A percentile compares a stretch with the other conserved stretches of the same genome.
These are phyloP conservation scores for Eurytoma adleriae DNA, from an alignment of 2,888 invertebrate genomes.

Conservation along the genomic window DNA sequence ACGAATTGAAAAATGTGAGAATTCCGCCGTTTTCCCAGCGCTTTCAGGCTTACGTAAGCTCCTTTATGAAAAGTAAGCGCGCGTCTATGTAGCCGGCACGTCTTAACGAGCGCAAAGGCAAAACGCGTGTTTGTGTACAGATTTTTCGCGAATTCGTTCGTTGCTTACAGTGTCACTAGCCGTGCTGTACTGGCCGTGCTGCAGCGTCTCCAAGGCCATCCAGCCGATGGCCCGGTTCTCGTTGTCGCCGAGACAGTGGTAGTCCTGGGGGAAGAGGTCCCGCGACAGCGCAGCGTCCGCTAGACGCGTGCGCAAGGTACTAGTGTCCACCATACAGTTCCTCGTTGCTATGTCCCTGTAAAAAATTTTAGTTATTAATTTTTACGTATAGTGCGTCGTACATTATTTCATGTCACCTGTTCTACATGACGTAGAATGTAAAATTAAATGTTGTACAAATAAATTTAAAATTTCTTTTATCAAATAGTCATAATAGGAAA, in stretches of 20 bases:
- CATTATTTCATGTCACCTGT: no score
- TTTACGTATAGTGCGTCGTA: no score
- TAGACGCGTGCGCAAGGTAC: slow-evolving; percentile 87
- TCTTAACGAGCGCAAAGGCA: no score
- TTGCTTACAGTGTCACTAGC: slow-evolving; percentile 93
- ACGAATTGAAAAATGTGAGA: slow-evolving; percentile 9
- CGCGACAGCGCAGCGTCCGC: slow-evolving; percentile 92
- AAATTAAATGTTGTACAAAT: no score
- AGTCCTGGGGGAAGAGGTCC: slow-evolving; percentile 95
- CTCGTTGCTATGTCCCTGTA: slow-evolving; percentile 89
- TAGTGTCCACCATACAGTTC: slow-evolving; percentile 84
- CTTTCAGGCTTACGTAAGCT: background rate
- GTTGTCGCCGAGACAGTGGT: slow-evolving; percentile 94
- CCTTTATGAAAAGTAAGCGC: no score
- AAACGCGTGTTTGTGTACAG: no score
- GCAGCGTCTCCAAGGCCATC: slow-evolving; percentile 92
- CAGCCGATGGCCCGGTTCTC: slow-evolving; percentile 96
- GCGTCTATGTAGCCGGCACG: no score
- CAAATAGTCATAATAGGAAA: no score
- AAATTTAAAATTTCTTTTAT: no score
- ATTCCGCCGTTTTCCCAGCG: slow-evolving; percentile 9
- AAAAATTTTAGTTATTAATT: slow-evolving; percentile 3
- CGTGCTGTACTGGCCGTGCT: slow-evolving; percentile 88
- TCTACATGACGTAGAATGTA: no score
- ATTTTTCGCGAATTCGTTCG: background rate